Conservation (phyloP, 2,113 vertebrate species). For the Bubo blakistoni region DNA sequence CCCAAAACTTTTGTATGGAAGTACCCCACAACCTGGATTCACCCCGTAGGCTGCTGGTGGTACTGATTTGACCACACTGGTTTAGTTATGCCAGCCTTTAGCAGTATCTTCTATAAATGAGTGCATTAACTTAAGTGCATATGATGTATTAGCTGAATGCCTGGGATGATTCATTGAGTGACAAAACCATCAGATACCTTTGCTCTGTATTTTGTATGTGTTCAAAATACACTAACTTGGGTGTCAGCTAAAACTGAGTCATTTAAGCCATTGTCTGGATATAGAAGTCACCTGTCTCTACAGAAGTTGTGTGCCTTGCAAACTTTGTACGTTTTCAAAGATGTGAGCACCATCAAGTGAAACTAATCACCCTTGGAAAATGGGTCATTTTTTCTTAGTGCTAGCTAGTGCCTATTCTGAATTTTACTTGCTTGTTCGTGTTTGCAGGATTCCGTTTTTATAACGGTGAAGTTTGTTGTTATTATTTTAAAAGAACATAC, state of each 20-base stretch:
- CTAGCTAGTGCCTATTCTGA: background rate
- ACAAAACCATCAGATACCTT: background rate
- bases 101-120: background rate
- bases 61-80: background rate
- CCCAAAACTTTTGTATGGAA: background rate
- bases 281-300: background rate
- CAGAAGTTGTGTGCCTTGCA: background rate
- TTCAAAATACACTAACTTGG: background rate
- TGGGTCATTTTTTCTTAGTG: fast-evolving
- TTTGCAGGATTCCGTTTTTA: background rate
- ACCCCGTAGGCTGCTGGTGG: background rate
- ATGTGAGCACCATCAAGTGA: background rate
- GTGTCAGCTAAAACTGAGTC: background rate
- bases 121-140: background rate
- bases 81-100: background rate
- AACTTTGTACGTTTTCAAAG: background rate
- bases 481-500: background rate
- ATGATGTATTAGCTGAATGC: background rate
- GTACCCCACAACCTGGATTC: background rate
- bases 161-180: background rate
- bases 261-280: background rate
- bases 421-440: background rate
- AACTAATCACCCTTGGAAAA: background rate
- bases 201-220: background rate
- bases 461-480: background rate